Conservation (phyloP, 2,113 vertebrate species). For the Megalops atlanticus region DNA sequence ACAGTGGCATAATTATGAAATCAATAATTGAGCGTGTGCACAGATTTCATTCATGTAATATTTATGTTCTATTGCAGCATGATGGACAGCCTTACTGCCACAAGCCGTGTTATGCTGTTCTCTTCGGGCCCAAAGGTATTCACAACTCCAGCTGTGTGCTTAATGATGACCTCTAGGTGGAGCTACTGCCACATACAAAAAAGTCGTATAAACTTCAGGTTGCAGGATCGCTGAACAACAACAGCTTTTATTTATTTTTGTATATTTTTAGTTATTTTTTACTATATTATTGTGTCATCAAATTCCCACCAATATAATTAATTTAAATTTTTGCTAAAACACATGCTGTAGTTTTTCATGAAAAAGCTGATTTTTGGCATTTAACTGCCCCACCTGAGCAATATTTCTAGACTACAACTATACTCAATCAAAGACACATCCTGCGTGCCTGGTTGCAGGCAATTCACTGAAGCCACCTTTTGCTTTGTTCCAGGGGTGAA, state of each 20-base stretch:
- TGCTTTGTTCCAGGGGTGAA: slow-evolving; percentile 82
- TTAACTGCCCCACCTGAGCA: too few species aligned
- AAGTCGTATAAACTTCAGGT: slow-evolving; percentile 28
- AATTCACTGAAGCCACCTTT: slow-evolving; percentile 31
- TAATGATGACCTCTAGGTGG: slow-evolving; percentile 61
- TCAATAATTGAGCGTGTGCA: too few species aligned
- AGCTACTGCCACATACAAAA: slow-evolving; percentile 50
- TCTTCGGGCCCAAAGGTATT: slow-evolving; percentile 94
- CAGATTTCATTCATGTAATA: neutral
- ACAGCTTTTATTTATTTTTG: too few species aligned
- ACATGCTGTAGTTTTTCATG: too few species aligned
- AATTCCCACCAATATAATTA: too few species aligned
- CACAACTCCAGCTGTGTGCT: neutral
- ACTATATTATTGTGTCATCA: too few species aligned
- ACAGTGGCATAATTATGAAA: neutral
- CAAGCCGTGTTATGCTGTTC: slow-evolving; percentile 91
- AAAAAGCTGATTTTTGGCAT: too few species aligned
- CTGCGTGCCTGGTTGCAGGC: neutral
- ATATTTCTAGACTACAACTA: neutral
- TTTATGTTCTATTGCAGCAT: slow-evolving; percentile 70
- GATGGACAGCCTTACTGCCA: slow-evolving; percentile 94
- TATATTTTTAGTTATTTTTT: too few species aligned
- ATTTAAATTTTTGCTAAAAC: too few species aligned
- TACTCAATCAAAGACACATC: neutral
- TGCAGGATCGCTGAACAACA: neutral